Conservation (phyloP, 1,140 invertebrate species). For the Saccostrea echinata region DNA sequence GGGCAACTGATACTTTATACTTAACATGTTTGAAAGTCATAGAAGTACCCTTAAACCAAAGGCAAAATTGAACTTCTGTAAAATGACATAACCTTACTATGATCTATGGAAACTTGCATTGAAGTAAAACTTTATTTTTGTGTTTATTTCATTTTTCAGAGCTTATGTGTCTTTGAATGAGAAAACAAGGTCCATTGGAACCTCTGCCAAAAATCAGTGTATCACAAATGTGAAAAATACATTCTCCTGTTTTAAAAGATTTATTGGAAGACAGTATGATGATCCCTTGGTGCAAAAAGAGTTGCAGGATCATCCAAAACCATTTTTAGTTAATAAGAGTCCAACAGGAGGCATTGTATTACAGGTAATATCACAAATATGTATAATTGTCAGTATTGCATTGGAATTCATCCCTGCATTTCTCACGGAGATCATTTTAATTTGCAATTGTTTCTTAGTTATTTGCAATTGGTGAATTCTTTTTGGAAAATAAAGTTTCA, state of each 20-base stretch:
- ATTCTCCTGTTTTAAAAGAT: slow-evolving; percentile 94
- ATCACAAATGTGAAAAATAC: slow-evolving; percentile 99
- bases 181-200: slow-evolving; percentile 95
- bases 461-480: too few relatives aligned
- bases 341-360: slow-evolving; percentile 82
- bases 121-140: background rate
- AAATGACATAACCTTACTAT: too few relatives aligned
- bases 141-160: slow-evolving; percentile 83
- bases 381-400: background rate
- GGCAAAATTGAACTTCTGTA: too few relatives aligned
- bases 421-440: too few relatives aligned
- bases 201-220: slow-evolving; percentile 97
- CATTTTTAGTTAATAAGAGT: slow-evolving; percentile 87
- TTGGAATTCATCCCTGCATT: too few relatives aligned
- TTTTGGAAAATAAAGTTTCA: too few relatives aligned
- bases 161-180: slow-evolving; percentile 96
- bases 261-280: slow-evolving; percentile 91
- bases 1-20: too few relatives aligned
- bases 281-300: slow-evolving; percentile 93
- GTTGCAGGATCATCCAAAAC: slow-evolving; percentile 84
- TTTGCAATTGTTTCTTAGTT: too few relatives aligned
- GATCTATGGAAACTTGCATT: too few relatives aligned
- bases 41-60: too few relatives aligned
- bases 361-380: slow-evolving; percentile 54
- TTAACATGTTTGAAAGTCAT: too few relatives aligned